Base-by-base conservation (phyloP, 2,888 invertebrate species). In the Sthenelais limicola region DNA sequence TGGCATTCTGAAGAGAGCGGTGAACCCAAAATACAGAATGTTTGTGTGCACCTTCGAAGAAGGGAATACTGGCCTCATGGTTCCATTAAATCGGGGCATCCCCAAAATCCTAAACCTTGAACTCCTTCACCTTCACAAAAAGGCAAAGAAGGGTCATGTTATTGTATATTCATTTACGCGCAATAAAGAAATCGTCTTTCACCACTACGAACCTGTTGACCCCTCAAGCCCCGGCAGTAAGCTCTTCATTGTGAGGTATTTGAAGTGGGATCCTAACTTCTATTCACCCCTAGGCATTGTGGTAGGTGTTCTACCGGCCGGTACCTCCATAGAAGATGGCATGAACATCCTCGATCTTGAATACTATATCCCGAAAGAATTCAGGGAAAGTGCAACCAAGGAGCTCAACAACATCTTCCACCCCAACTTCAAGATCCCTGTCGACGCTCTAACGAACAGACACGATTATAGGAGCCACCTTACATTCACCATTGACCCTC, bases 401-500 rank as follows among this genome's bases (percentile, higher is more conserved):
- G 82, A 83, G 71, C 72, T 81, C 12, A 71, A 80, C 4, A 35
- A 43, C 4, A 56, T 76, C 5, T 83, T 79, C 67, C 78, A 79
- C 0, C 58, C 67, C 5, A 74, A 72, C 67, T 83, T 73, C 62
- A 73, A 72, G 7, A 56, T 88, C 3, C 86, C 86, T 4, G 71
- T 70, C 0, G 73, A 77, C 4, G 88, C 87, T 75, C 71, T 83
- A 21, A 71, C 74, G 9, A 80, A 82, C 30, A 83, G 89, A 4
- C 74, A 83, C 24, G 89, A 89, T 80, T 85, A 88, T 69, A 85
- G 90, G 54, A 81, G 85, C 21, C 18, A 89, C 92, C 73, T 96
- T 83, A 90, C 97, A 72, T 97, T 98, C 84, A 96, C 97, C 0
- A 96, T 98, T 79, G 98, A 98, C 90, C 97, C 98, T 3, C 89